Evolutionary conservation across 2,888 invertebrate genomes (phyloP).

Genomic region (Dasysyrphus albostriatus): DNA sequence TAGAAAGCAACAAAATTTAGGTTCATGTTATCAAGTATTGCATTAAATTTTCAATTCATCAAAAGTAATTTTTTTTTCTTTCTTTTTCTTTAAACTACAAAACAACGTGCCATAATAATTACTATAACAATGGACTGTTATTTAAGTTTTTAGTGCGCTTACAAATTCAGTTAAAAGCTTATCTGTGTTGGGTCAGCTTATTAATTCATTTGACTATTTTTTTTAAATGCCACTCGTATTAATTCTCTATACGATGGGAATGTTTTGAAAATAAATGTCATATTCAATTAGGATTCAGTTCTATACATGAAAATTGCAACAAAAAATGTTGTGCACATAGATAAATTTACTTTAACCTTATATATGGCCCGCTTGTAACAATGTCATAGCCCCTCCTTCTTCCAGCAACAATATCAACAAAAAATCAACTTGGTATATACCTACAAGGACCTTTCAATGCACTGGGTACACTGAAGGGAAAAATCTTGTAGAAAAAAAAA

Average conservation of each 20-base stretch:
- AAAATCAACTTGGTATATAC: background rate
- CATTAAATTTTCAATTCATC: too few species aligned
- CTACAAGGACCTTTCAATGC: background rate
- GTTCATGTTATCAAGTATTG: too few species aligned
- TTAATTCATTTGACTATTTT: conserved; percentile 5
- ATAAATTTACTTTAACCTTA: conserved; percentile 41
- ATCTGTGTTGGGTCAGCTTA: conserved; percentile 5
- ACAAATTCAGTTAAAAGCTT: conserved; percentile 16
- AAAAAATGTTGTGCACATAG: too few species aligned
- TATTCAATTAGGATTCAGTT: conserved; percentile 58
- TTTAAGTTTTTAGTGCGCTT: background rate
- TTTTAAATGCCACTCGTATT: conserved; percentile 47
- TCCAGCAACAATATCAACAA: background rate
- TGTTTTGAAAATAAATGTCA: conserved; percentile 42
- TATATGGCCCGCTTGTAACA: conserved; percentile 10
- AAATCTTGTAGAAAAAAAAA: too few species aligned
- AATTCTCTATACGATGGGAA: too few species aligned
- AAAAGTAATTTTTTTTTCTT: too few species aligned
- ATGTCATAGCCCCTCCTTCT: conserved; percentile 1
- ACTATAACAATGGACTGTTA: background rate
- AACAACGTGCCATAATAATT: background rate
- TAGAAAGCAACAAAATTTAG: too few species aligned
- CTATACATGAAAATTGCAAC: conserved; percentile 34
- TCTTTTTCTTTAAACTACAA: too few species aligned
- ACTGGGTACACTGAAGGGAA: background rate